Base-by-base conservation (phyloP, 2,888 invertebrate genomes). In the Cataglyphis cursor region DNA sequence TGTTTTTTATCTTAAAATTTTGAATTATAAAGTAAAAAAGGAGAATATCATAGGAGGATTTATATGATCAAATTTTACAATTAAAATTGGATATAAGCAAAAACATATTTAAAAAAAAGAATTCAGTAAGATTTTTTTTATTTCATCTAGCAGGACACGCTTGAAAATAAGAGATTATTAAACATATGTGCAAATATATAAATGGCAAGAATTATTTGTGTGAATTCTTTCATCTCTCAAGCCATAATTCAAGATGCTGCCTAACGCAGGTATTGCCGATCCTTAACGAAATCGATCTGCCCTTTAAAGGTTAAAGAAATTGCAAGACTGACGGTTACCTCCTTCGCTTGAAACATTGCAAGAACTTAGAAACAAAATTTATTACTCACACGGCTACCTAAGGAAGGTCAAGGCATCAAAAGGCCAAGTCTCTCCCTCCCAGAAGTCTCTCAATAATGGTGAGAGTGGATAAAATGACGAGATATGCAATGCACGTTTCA, bases 281-380 rank as follows among this genome's bases (percentile, higher is more conserved):
- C 75, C 66, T 76, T 76, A 75, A 54, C 54, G 75, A 76, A 76
- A 76, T 76, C 54, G 65, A 76, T 76, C 75, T 75, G 66, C 66
- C 54, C 76, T 57, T 76, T 57, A 57, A 76, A n/a, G 57, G 41
- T 66, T 41, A 68, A 57, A 76, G 68, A 68, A 66, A 76, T 68
- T 54, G 57, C 68, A 57, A 57, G 66, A 68, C 68, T 28, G 54
- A 24, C 41, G 15, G 41, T 76, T 76, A 51, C 38, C 68, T 57
- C 66, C 41, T 65, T 57, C 41, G 68, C 54, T 57, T 41, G 66
- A 76, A 76, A 15, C 54, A 76, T 44, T 59, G 72, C 31, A 35
- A 72, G 78, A 78, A 78, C 59, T 72, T 72, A 61, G 72, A 80
- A 61, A 72, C 35, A 44, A 72, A 72, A 59, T 57, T 80, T 44